Conservation (phyloP, 2,113 vertebrate species). For the Cynoglossus semilaevis region DNA sequence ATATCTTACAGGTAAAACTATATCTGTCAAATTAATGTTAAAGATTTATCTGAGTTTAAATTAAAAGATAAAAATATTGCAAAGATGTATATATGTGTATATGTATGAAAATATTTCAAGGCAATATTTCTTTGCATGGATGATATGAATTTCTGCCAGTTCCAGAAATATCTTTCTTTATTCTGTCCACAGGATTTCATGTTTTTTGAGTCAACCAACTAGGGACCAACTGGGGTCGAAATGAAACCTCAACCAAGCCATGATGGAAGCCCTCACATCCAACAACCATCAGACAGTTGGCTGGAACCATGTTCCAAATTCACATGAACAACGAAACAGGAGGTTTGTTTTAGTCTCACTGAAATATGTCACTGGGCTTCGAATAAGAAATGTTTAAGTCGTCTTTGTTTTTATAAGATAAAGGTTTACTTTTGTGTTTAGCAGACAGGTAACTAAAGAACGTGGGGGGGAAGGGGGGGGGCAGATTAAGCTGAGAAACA, state of each 20-base stretch:
- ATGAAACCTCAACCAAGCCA: slow-evolving; percentile 41
- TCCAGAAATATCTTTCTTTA: not conserved
- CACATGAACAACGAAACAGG: slow-evolving; percentile 49
- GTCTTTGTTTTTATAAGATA: not conserved
- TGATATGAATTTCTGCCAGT: not conserved
- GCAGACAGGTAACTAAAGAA: no score
- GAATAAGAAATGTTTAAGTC: not conserved
- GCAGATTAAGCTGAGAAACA: no score
- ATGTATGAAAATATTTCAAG: no score
- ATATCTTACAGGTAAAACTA: no score
- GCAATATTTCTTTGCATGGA: not conserved
- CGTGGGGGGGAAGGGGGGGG: no score
- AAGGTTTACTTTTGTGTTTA: not conserved
- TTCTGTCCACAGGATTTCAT: slow-evolving; percentile 82
- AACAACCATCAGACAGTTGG: slow-evolving; percentile 38
- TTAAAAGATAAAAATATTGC: no score
- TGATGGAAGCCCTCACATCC: slow-evolving; percentile 22
- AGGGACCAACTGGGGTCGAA: slow-evolving; percentile 24
- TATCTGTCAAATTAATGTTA: no score
- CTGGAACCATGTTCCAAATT: slow-evolving; percentile 18
- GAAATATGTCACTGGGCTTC: slow-evolving; percentile 6
- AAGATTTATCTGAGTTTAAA: no score
- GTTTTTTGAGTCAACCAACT: slow-evolving; percentile 82
- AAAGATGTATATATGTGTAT: no score
- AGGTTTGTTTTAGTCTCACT: slow-evolving; percentile 44